A percentile compares a stretch with the other conserved stretches of the same genome.
These are phyloP conservation scores for Halcyon smyrnensis DNA, from an alignment of 2,797 vertebrate species.

Conservation along the genomic window DNA sequence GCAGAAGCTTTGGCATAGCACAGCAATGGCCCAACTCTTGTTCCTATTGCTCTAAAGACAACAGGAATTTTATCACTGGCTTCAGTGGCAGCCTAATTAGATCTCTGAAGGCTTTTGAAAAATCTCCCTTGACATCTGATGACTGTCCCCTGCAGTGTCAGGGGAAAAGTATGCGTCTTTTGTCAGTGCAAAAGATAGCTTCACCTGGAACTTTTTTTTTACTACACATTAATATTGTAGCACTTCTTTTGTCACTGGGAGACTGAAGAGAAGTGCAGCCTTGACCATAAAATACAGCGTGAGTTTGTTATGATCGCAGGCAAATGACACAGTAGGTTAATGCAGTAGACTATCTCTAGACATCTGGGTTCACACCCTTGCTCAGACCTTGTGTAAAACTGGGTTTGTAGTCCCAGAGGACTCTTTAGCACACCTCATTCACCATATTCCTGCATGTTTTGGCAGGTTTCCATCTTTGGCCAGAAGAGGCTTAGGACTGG, in stretches of 20 bases:
- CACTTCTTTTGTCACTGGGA: not conserved
- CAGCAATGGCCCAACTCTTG: not conserved
- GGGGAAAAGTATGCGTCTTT: not conserved
- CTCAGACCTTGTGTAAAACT: constrained; percentile 23
- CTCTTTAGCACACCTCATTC: constrained; percentile 34
- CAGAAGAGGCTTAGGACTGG: not conserved
- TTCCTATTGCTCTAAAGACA: not conserved
- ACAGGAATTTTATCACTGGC: not conserved
- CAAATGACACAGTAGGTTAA: constrained; percentile 7
- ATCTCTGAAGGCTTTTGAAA: constrained; percentile 19
- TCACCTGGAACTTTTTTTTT: not conserved
- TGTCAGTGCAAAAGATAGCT: not conserved
- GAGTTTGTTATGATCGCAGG: not conserved
- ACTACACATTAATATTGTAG: not conserved
- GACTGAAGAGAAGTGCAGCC: not conserved
- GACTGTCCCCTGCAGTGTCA: not conserved
- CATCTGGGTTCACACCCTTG: constrained; percentile 7
- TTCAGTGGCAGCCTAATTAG: not conserved
- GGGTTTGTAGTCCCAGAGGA: not conserved
- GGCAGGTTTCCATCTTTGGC: constrained; percentile 17
- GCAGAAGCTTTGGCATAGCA: not conserved
- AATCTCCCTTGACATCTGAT: not conserved
- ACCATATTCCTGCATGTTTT: not conserved
- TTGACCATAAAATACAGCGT: not conserved
- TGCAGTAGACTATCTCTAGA: not conserved